Percentiles rank a stretch among this genome's conserved stretches.
phyloP scores from a whole-genome alignment of 2,888 invertebrate genomes.

The Nezara viridula region DNA sequence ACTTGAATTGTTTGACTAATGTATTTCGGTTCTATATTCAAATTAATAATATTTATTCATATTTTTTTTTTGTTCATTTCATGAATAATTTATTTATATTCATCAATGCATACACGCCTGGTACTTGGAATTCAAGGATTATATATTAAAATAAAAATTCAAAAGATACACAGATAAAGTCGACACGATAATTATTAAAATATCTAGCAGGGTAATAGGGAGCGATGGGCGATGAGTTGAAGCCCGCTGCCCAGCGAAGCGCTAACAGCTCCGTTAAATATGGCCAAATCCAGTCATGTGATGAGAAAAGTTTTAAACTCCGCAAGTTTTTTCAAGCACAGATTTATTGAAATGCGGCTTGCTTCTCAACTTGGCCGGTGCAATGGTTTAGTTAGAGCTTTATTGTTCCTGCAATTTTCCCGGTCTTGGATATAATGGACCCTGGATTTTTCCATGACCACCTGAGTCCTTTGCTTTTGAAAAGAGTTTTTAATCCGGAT shows the following conservation, averaged over 20 bases:
- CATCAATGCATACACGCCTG: background rate
- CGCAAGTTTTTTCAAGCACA: background rate
- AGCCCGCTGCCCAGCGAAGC: background rate
- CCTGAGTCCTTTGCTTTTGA: background rate
- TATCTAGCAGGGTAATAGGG: background rate
- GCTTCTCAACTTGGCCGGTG: background rate
- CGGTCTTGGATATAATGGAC: background rate
- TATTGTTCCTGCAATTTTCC: conserved; percentile 10
- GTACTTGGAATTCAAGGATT: background rate
- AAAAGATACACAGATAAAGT: background rate
- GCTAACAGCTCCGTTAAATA: background rate
- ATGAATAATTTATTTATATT: conserved; percentile 17
- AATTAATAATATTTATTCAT: too few relatives aligned
- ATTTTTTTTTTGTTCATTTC: too few relatives aligned
- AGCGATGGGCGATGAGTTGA: background rate
- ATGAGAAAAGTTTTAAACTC: background rate
- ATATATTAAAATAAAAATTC: background rate
- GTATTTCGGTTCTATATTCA: too few relatives aligned
- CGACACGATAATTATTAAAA: background rate
- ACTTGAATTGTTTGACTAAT: too few relatives aligned
- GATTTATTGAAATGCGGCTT: background rate
- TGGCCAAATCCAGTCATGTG: background rate
- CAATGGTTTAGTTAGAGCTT: background rate
- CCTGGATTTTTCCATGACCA: background rate
- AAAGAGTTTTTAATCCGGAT: background rate